Evolutionary conservation across 2,888 invertebrate species (phyloP), one percentile per base, ranked within the genome.

Genomic region (Chelonus formosanus): DNA sequence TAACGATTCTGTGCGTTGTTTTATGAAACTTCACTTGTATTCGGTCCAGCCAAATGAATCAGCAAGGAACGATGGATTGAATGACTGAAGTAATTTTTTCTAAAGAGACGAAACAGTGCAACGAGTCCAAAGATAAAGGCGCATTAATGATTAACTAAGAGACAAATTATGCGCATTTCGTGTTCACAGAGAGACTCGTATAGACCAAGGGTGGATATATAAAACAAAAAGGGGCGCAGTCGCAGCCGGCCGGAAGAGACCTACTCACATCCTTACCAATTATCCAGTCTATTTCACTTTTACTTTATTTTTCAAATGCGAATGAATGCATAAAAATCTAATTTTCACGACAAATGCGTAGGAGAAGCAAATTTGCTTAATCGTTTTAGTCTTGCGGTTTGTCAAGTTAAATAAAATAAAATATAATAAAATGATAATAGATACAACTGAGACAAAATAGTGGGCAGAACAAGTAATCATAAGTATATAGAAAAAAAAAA

Each of bases 251-350:
- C 71, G 69, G 68, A 73, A 71, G 63, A 67, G 70, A 64, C 70
- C 69, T 59, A 63, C 62, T 32, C 58, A 62, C 61, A 61, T 65
- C 65, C 65, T 62, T 61, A 52, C 57, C 47, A 61, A 63, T 67
- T 67, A 67, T 67, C 55, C 66, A 62, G 61, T 67, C 58, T 58
- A 63, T 62, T 67, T 62, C 58, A 56, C 55, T 47, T 52, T 34
- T 61, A 7, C 55, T 53, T 36, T 34, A 31, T 53, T 65, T 65
- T 68, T 56, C 58, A 65, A 68, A 70, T 71, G 67, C 67, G 70
- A 74, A 74, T 71, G 74, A 71, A 74, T 75, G 75, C 73, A 76
- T 74, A 71, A 73, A 50, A 67, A 69, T 61, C 53, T 10, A 34
- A 61, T 61, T 61, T 58, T 35, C 6, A 65, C 47, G 45, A 20